Conservation (phyloP, 2,113 vertebrate genomes). For the Barbus barbus region DNA sequence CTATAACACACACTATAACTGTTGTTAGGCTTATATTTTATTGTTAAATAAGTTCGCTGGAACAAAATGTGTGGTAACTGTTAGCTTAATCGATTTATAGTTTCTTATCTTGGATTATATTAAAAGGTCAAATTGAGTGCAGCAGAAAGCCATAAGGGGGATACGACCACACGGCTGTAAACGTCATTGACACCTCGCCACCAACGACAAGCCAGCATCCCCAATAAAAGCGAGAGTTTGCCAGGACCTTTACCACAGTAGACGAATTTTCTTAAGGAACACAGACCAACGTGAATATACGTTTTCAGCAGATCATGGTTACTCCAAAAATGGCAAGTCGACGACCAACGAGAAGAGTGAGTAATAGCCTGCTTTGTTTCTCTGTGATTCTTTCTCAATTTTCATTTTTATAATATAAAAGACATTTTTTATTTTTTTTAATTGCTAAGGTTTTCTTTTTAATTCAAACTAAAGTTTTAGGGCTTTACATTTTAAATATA, state of each 20-base stretch:
- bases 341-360: conserved; percentile 49
- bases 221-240: not conserved
- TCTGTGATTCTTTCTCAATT: not conserved
- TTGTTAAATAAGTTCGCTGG: not conserved
- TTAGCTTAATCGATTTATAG: conserved; percentile 25
- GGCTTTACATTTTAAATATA: not conserved
- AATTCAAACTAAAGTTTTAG: not conserved
- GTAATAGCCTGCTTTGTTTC: not conserved
- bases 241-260: not conserved
- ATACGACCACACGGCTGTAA: not conserved
- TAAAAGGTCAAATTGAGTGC: too few relatives aligned
- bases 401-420: not conserved
- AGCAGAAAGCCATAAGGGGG: not conserved
- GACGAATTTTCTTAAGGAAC: not conserved
- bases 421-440: not conserved
- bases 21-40: not conserved
- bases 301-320: conserved; percentile 32
- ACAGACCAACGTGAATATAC: not conserved
- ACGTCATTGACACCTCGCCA: conserved; percentile 35
- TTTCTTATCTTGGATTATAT: conserved; percentile 37
- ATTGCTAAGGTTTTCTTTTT: not conserved
- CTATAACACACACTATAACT: not conserved
- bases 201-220: conserved; percentile 29
- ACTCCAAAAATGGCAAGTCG: conserved; percentile 48
- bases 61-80: not conserved